These are phyloP conservation scores for Hyposoter didymator DNA, from an alignment of 2,888 invertebrate species.

Conservation along the genomic window DNA sequence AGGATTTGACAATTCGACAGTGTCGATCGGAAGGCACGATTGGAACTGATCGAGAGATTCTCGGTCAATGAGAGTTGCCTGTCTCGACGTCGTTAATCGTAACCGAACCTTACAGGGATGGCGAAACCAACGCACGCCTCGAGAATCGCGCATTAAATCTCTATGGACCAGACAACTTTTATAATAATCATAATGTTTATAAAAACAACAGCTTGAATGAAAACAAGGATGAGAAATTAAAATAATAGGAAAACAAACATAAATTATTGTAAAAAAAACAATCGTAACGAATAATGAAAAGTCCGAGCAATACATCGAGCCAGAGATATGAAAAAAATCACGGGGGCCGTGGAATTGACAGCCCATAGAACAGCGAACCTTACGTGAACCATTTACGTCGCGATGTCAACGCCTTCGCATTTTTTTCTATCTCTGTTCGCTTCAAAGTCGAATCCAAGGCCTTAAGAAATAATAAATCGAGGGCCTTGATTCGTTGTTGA, in stretches of 20 bases:
- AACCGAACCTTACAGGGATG: conserved; percentile 27
- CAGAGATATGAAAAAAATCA: conserved; percentile 18
- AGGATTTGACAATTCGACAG: conserved; percentile 19
- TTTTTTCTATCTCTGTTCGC: conserved; percentile 20
- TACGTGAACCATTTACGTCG: conserved; percentile 38
- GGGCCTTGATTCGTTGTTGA: conserved; percentile 9
- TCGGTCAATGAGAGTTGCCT: conserved; percentile 53
- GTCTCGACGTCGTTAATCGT: conserved; percentile 56
- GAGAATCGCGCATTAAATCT: conserved; percentile 37
- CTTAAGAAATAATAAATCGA: conserved; percentile 8
- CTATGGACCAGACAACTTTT: conserved; percentile 36
- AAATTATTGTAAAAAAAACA: neutral
- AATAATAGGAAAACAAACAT: neutral
- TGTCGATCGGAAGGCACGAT: conserved; percentile 61
- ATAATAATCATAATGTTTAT: neutral
- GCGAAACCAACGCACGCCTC: conserved; percentile 45
- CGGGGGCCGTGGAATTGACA: conserved; percentile 60
- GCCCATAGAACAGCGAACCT: conserved; percentile 26
- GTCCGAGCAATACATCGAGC: neutral
- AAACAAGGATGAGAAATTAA: neutral
- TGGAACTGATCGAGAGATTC: conserved; percentile 64
- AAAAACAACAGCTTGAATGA: neutral
- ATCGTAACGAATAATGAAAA: neutral
- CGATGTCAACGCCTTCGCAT: conserved; percentile 60
- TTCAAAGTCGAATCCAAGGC: conserved; percentile 48